These are phyloP conservation scores for Ladona fulva DNA, from an alignment of 1,140 invertebrate species.

Conservation along the genomic window DNA sequence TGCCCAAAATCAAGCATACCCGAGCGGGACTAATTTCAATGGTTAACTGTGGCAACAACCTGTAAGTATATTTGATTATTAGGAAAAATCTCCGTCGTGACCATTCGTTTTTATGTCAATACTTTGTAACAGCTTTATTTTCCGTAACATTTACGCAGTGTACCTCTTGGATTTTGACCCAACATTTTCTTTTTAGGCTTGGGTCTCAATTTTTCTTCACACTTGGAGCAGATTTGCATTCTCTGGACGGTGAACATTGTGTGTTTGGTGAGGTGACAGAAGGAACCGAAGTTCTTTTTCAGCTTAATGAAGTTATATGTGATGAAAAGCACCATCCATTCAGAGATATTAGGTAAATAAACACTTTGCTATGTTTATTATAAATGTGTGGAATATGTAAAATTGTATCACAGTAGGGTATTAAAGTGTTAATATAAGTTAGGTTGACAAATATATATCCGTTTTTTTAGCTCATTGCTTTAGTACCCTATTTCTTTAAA, in stretches of 20 bases:
- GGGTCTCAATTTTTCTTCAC: conserved; percentile 98
- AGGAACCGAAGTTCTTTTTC: conserved; percentile 78
- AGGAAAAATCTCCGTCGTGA: too few relatives aligned
- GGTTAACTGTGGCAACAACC: conserved; percentile 87
- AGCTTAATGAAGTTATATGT: conserved; percentile 90
- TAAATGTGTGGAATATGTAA: too few relatives aligned
- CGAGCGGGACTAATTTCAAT: conserved; percentile 84
- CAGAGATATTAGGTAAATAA: conserved; percentile 69
- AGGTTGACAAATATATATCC: too few relatives aligned
- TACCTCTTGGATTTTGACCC: too few relatives aligned
- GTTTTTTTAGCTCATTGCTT: too few relatives aligned
- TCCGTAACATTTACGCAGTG: too few relatives aligned
- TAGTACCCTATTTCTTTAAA: too few relatives aligned
- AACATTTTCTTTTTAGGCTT: conserved; percentile 40
- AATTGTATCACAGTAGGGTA: too few relatives aligned
- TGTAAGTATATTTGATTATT: conserved; percentile 39
- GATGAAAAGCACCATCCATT: conserved; percentile 87
- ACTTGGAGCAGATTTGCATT: conserved; percentile 76
- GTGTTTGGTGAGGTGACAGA: conserved; percentile 95
- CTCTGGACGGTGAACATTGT: conserved; percentile 87
- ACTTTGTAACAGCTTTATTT: too few relatives aligned
- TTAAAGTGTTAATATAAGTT: too few relatives aligned
- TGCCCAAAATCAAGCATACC: conserved; percentile 85
- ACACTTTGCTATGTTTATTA: too few relatives aligned
- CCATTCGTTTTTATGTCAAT: too few relatives aligned